Conservation (phyloP, 2,797 vertebrate genomes). For the Danionella dracula region DNA sequence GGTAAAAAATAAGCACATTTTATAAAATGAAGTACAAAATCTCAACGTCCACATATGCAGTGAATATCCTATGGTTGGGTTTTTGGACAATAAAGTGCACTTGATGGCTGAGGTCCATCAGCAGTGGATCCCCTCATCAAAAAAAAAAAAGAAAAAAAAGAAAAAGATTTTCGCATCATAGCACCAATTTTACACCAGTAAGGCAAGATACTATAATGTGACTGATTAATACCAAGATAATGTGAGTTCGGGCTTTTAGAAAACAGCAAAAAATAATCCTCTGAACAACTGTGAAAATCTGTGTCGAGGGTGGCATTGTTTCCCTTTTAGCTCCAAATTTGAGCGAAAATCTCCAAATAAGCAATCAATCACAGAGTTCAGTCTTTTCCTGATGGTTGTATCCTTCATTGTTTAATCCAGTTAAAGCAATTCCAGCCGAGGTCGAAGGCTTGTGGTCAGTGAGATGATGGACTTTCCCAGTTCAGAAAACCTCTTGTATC, state of each 20-base stretch:
- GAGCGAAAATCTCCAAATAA: background rate
- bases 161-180: slow-evolving; percentile 25
- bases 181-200: slow-evolving; percentile 40
- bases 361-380: background rate
- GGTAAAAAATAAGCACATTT: slow-evolving; percentile 13
- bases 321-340: slow-evolving; percentile 10
- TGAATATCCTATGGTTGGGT: slow-evolving; percentile 13
- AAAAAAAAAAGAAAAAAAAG: slow-evolving; percentile 5
- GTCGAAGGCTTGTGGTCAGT: background rate
- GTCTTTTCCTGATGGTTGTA: background rate
- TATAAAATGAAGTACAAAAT: background rate
- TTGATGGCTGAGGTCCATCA: slow-evolving; percentile 43
- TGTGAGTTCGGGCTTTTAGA: slow-evolving; percentile 7
- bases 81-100: slow-evolving; percentile 43
- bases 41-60: slow-evolving; percentile 16
- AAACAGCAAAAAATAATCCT: background rate
- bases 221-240: slow-evolving; percentile 16
- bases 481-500: too few species aligned
- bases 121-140: slow-evolving; percentile 20
- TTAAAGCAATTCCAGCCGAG: too few species aligned
- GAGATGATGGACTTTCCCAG: background rate
- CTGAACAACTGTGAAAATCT: slow-evolving; percentile 6
- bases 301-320: slow-evolving; percentile 6
- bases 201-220: slow-evolving; percentile 38
- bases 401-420: background rate